phyloP scores from a whole-genome alignment of 2,113 vertebrate genomes.

The Hippocampus zosterae region DNA sequence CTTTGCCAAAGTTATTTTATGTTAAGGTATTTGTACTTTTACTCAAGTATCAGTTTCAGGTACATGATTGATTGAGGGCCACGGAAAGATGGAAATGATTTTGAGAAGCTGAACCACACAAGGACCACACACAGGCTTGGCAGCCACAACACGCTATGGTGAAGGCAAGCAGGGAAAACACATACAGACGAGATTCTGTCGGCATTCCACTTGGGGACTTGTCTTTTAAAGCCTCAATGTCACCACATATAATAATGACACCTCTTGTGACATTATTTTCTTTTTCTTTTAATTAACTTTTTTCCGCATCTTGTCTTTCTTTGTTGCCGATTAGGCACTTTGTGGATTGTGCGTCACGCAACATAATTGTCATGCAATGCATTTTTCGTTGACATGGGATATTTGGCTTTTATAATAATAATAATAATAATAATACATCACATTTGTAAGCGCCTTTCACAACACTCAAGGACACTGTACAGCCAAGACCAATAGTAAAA shows the following conservation, averaged over 20 bases:
- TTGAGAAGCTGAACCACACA: slow-evolving; percentile 58
- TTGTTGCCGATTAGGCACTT: not conserved
- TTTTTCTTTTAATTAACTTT: slow-evolving; percentile 1
- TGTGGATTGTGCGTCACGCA: slow-evolving; percentile 2
- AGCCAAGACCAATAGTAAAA: no score
- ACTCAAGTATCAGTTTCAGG: slow-evolving; percentile 29
- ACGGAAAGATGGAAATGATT: slow-evolving; percentile 65
- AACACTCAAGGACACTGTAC: no score
- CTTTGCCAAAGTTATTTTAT: not conserved
- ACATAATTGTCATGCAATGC: not conserved
- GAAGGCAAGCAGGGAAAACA: slow-evolving; percentile 57
- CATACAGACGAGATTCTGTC: slow-evolving; percentile 39
- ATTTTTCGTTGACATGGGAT: not conserved
- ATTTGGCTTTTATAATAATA: slow-evolving; percentile 24
- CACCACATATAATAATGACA: slow-evolving; percentile 6
- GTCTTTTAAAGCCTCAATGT: slow-evolving; percentile 19
- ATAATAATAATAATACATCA: no score
- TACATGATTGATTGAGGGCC: slow-evolving; percentile 33
- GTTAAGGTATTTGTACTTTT: not conserved
- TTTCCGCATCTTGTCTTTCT: slow-evolving; percentile 3
- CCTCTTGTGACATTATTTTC: slow-evolving; percentile 37
- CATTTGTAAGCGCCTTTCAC: no score
- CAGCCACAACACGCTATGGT: slow-evolving; percentile 61
- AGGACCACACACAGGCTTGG: slow-evolving; percentile 64
- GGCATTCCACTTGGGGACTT: slow-evolving; percentile 34